Conservation (phyloP, 2,888 invertebrate species). For the Chironomus tentans region DNA sequence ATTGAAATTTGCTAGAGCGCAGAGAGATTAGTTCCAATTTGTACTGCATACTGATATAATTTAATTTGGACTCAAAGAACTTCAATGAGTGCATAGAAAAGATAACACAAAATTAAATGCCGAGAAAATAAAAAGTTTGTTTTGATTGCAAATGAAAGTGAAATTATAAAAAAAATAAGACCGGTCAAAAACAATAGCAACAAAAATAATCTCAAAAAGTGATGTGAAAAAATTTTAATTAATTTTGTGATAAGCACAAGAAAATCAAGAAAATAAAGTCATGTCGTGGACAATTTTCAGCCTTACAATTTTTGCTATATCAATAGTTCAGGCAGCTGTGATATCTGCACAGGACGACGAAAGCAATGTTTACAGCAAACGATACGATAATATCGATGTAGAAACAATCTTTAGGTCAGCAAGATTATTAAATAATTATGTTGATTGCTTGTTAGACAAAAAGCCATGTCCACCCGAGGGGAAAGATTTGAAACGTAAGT, state of each 20-base stretch:
- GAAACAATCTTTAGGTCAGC: constrained; percentile 59
- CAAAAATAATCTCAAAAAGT: neutral
- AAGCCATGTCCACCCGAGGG: constrained; percentile 66
- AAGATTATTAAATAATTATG: constrained; percentile 59
- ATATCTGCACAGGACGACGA: neutral
- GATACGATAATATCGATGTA: constrained; percentile 62
- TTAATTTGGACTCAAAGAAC: neutral
- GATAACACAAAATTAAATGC: no score
- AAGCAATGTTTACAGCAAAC: constrained; percentile 5
- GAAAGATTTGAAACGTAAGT: constrained; percentile 62
- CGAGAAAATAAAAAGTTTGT: no score
- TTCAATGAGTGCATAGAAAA: no score
- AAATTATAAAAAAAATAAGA: neutral
- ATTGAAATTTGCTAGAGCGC: no score
- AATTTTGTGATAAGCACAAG: neutral
- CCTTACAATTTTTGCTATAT: neutral
- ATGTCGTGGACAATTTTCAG: neutral
- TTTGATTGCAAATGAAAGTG: neutral
- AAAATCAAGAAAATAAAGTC: neutral
- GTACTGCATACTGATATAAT: neutral
- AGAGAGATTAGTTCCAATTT: no score
- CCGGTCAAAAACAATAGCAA: no score
- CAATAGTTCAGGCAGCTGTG: neutral
- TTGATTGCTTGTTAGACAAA: constrained; percentile 56
- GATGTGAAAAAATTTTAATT: neutral